These are phyloP conservation scores for Caenorhabditis sp. DNA, from an alignment of 2,888 invertebrate genomes.

Conservation along the genomic window DNA sequence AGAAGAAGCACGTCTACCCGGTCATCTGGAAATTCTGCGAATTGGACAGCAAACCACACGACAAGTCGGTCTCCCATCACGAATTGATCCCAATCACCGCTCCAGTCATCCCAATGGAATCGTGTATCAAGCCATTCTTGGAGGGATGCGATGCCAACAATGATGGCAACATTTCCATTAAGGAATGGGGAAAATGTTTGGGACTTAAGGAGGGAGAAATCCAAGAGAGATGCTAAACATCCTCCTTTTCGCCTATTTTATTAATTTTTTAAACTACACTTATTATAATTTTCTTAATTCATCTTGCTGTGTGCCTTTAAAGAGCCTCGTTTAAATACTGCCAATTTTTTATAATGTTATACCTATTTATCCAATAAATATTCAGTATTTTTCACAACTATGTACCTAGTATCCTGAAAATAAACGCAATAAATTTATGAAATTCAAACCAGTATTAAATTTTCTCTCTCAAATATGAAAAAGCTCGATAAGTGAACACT, in stretches of 20 bases:
- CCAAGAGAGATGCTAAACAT: constrained; percentile 42
- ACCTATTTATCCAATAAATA: background rate
- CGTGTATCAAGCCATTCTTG: constrained; percentile 90
- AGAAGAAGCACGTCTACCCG: constrained; percentile 78
- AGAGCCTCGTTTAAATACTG: background rate
- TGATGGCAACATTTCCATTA: constrained; percentile 87
- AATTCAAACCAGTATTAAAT: too few species aligned
- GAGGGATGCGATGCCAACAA: constrained; percentile 87
- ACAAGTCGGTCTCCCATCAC: constrained; percentile 84
- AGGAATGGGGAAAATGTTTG: constrained; percentile 85
- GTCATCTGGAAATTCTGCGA: constrained; percentile 97
- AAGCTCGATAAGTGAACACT: too few species aligned
- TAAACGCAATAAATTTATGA: too few species aligned
- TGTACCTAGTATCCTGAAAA: too few species aligned
- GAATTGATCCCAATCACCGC: constrained; percentile 95
- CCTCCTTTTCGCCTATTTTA: background rate
- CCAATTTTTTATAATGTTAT: background rate
- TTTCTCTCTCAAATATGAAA: too few species aligned
- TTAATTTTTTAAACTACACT: too few species aligned
- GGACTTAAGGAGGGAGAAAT: constrained; percentile 80
- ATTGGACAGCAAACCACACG: constrained; percentile 88
- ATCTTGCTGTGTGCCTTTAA: background rate
- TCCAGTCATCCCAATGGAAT: constrained; percentile 91
- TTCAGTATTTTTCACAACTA: background rate
- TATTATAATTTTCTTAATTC: background rate